Evolutionary conservation across 2,888 invertebrate species (phyloP), one percentile per base, ranked within the genome.

Genomic region (Ctenicera cuprea): DNA sequence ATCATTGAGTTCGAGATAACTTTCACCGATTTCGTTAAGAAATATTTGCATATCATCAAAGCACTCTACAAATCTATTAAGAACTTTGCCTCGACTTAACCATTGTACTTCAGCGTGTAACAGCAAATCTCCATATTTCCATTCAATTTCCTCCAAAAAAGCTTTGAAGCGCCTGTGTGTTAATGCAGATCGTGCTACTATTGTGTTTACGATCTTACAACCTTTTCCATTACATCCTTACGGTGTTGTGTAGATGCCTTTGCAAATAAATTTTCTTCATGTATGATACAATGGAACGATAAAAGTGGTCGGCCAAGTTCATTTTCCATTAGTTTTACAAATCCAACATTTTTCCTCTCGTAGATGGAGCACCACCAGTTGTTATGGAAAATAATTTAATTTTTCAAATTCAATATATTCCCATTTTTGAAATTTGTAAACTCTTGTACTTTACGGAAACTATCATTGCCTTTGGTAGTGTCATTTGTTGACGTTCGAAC

Each of bases 271-370:
- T 8, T 11, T 79, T 80, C 81, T 77, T 82, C 79, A 57, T 80
- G 80, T 65, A 82, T 79, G 37, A 79, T 80, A 54, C 83, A 75
- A 78, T 86, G 86, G 65, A 72, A 80, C 71, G 41, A 41, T 14
- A 70, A 50, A 64, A 76, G 73, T 59, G 80, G 77, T 75, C 77
- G 76, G 16, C 9, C 20, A 20, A 48, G 71, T 80, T 76, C 48
- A 77, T 79, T 80, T 83, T 80, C 66, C 72, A 48, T 4, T 20
- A 48, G 18, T 9, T 3, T 48, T 11, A 20, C 20, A 20, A 9
- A 18, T 3, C 48, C 48, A 20, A 48, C 8, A 48, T 48, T 16
- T 20, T 16, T 20, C 48, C 48, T 48, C 5, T 20, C 48, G 18
- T 48, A 48, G 5, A 1, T 18, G 20, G 1, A 9, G 48, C 48